Conservation (phyloP, 2,113 vertebrate species). For the Lepidothrix coronata region DNA sequence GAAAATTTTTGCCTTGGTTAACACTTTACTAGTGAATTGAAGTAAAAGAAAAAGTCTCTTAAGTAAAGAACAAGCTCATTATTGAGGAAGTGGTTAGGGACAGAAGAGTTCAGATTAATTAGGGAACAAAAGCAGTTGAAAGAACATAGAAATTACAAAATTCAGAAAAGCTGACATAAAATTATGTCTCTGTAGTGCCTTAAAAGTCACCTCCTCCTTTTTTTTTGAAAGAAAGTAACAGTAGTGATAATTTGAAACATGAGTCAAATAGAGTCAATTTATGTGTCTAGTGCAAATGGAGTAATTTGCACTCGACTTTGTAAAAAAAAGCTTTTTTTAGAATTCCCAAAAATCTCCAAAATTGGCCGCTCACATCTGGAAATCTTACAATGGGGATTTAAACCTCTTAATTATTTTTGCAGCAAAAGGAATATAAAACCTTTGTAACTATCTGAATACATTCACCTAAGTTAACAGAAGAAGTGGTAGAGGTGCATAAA, state of each 20-base stretch:
- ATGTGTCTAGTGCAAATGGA: not conserved
- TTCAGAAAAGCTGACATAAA: not conserved
- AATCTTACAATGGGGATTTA: not conserved
- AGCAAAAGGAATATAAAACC: constrained; percentile 24
- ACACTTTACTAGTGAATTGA: not conserved
- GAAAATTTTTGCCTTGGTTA: not conserved
- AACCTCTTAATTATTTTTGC: constrained; percentile 46
- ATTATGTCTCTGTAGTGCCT: not conserved
- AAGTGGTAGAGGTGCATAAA: constrained; percentile 46
- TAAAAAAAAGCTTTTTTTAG: no score
- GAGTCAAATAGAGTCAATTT: not conserved
- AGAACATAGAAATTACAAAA: not conserved
- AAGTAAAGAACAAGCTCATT: not conserved
- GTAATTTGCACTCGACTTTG: not conserved
- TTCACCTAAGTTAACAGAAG: constrained; percentile 44
- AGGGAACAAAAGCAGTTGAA: not conserved
- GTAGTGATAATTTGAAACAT: not conserved
- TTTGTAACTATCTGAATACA: constrained; percentile 29
- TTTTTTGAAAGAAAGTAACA: not conserved
- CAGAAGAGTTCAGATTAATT: not conserved
- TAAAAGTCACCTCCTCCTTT: not conserved
- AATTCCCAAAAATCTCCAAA: not conserved
- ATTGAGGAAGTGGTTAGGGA: not conserved
- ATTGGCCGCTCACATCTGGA: not conserved
- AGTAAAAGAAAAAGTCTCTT: not conserved